Evolutionary conservation across 2,888 invertebrate species (phyloP).

Genomic region (Junonia oenone): DNA sequence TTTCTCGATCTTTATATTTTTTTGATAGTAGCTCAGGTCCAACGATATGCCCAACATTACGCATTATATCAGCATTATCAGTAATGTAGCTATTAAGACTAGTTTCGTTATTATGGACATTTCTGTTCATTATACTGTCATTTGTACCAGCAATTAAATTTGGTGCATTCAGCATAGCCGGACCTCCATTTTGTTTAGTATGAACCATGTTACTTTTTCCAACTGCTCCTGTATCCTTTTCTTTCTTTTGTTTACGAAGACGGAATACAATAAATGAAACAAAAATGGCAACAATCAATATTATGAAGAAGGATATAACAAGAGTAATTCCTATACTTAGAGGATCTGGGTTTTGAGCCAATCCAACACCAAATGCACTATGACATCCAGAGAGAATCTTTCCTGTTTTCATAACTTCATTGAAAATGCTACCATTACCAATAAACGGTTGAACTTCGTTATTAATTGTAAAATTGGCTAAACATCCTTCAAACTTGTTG

Average conservation of each 20-base stretch:
- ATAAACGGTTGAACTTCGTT: conserved; percentile 93
- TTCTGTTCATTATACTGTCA: conserved; percentile 84
- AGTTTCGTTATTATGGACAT: conserved; percentile 84
- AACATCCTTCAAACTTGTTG: conserved; percentile 91
- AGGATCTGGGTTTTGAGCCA: conserved; percentile 89
- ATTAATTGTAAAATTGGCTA: conserved; percentile 93
- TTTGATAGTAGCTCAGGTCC: conserved; percentile 93
- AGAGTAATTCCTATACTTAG: conserved; percentile 95
- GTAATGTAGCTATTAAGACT: conserved; percentile 85
- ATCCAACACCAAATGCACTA: conserved; percentile 86
- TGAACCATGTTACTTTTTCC: conserved; percentile 85
- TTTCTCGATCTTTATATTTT: conserved; percentile 92
- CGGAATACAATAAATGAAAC: conserved; percentile 96
- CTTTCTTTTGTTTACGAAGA: conserved; percentile 91
- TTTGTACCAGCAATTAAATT: conserved; percentile 83
- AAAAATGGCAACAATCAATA: conserved; percentile 91
- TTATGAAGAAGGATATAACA: conserved; percentile 95
- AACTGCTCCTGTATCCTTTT: conserved; percentile 84
- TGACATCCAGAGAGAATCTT: conserved; percentile 87
- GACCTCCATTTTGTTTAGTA: conserved; percentile 87
- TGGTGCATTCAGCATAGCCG: conserved; percentile 84
- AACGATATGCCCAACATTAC: conserved; percentile 88
- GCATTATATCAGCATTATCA: conserved; percentile 86
- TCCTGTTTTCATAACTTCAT: conserved; percentile 84
- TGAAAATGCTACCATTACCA: conserved; percentile 91